Evolutionary conservation across 2,113 vertebrate genomes (phyloP), one percentile per base, ranked within the genome.

Genomic region (Serilophus lunatus): DNA sequence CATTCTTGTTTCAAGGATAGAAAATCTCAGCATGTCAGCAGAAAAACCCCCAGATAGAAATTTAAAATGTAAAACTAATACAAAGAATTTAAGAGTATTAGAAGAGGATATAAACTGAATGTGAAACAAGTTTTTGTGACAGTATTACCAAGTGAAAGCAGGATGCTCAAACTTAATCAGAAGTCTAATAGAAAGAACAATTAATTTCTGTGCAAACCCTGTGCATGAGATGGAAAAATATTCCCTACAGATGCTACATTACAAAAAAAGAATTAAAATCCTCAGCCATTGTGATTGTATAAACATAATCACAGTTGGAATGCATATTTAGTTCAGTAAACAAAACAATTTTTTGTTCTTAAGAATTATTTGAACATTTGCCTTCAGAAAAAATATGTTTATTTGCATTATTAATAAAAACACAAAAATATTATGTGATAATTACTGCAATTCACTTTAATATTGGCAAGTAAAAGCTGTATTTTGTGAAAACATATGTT

Each of bases 361-460:
- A 89, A 82, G n/a, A 84, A 68, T 72, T 61, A 92, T 54, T 40
- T 76, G 31, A 82, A 79, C 8, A 72, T 53, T 87, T 86, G 79
- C 36, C 36, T 70, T 23, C 20, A 15, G 38, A 12, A 75, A 66
- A 87, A 44, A 31, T 18, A 77, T 24, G 31, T 65, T 95, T 95
- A 91, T 94, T 85, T 94, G 66, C 71, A 90, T 95, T 92, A 96
- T 94, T 96, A 93, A 89, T 61, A 40, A 95, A 86, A 93, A 96
- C 59, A 94, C 33, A 19, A 91, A 91, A 91, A 91, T 7, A 95
- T 75, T 88, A 88, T 85, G 75, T 74, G 75, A 80, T 95, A 94
- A 97, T 97, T 92, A 70, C 71, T 4, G 3, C 72, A 79, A 81
- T 94, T 94, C 75, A 90, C 47, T 82, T 91, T 82, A 82, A 92